phyloP scores from a whole-genome alignment of 2,888 invertebrate species.

The Ariolimax columbianus region DNA sequence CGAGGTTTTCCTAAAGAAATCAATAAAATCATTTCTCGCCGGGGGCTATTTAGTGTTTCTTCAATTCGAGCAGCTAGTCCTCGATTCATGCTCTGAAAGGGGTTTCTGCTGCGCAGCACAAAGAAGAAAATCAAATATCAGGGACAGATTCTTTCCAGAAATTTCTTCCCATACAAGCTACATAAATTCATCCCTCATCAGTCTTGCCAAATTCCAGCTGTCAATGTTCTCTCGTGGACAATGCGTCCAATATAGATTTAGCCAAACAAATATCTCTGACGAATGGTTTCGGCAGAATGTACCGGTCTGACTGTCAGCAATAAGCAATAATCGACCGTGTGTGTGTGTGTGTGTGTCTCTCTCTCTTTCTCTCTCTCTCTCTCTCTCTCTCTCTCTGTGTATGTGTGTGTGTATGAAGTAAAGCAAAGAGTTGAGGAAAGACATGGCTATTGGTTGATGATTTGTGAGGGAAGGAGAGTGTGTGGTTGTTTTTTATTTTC shows the following conservation, averaged over 20 bases:
- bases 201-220: neutral
- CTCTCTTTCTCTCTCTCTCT: no score
- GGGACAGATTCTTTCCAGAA: conserved; percentile 1
- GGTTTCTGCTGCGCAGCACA: neutral
- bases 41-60: conserved; percentile 30
- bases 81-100: neutral
- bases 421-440: no score
- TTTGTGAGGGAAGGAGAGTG: no score
- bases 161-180: conserved; percentile 6
- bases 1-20: conserved; percentile 36
- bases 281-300: neutral
- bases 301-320: neutral
- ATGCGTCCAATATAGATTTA: neutral
- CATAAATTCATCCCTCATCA: neutral
- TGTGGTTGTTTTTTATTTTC: no score
- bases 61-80: conserved; percentile 19
- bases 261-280: neutral
- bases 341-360: no score
- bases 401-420: no score
- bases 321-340: neutral
- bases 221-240: neutral
- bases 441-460: no score
- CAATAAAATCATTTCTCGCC: conserved; percentile 36
- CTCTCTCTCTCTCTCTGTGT: no score
- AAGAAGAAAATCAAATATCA: conserved; percentile 18